Evolutionary conservation across 2,888 invertebrate genomes (phyloP).

Genomic region (Gymnoscelis rufifasciata): DNA sequence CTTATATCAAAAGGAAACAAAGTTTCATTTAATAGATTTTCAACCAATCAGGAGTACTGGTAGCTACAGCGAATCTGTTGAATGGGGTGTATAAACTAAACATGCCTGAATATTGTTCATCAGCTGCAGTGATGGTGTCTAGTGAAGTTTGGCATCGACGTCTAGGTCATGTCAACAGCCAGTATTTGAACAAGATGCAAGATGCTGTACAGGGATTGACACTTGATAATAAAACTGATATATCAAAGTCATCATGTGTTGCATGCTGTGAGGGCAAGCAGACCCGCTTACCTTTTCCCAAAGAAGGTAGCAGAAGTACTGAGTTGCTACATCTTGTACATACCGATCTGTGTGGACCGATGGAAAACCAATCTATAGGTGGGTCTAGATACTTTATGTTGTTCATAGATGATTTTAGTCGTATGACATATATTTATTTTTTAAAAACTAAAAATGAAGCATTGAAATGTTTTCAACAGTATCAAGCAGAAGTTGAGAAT

Average conservation of each 20-base stretch:
- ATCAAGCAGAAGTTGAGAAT: constrained; percentile 20
- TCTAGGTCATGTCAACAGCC: constrained; percentile 30
- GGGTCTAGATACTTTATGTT: constrained; percentile 28
- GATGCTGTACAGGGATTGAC: constrained; percentile 12
- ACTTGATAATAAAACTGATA: too few relatives aligned
- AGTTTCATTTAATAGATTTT: too few relatives aligned
- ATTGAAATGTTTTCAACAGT: background rate
- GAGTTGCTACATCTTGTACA: constrained; percentile 23
- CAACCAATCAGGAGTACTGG: background rate
- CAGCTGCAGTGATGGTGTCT: background rate
- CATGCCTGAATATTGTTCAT: background rate
- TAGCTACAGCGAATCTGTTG: constrained; percentile 13
- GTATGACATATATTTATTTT: constrained; percentile 24
- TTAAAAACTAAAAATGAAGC: constrained; percentile 1
- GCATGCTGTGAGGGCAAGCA: constrained; percentile 27
- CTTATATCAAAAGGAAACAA: constrained; percentile 8
- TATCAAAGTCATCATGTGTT: too few relatives aligned
- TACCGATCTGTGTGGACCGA: constrained; percentile 29
- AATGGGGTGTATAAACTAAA: constrained; percentile 26
- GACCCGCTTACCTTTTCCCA: constrained; percentile 23
- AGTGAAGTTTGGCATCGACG: constrained; percentile 29
- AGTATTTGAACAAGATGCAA: constrained; percentile 25
- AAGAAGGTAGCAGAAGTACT: constrained; percentile 19
- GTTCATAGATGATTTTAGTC: constrained; percentile 26
- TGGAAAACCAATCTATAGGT: constrained; percentile 24